Base-by-base conservation (phyloP, 30 jellyfish, hydroid and myxozoan species). In the Cassiopea andromeda region DNA sequence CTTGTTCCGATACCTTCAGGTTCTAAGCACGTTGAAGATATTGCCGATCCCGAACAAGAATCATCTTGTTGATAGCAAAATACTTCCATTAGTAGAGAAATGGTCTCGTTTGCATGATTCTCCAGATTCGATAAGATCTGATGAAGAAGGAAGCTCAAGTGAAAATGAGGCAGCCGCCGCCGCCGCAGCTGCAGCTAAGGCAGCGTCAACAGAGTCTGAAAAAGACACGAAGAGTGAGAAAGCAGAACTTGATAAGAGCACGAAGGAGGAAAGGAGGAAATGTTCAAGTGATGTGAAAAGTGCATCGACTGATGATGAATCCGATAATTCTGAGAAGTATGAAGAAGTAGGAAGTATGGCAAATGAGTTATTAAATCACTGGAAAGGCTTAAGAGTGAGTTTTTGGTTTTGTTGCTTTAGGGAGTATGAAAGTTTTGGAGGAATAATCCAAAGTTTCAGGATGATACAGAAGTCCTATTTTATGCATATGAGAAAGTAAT, bases 41-140 rank as follows among this genome's bases (percentile, higher is more conserved):
- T 58, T 96, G 80, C 99, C 99, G 54, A 84, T 96, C 48, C 94
- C 97, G 44, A 96, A 92, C 90, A 96, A 88, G 90, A 96, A 96
- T 83, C 98, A 88, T 64, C 81, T 96, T 81, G 95, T 77, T 19
- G 99, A 96, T 92, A 96, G 99, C 80, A 91, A 91, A 60, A 86
- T 96, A 12, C 74, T 87, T 44, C 94, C 90, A 14, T 47, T 96
- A 44, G 97, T 96, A 9, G 84, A 78, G 45, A 96, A 96, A 80
- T 92, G 98, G 97, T 82, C 98, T 1, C 80, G 64, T 16, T 68
- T 69, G 43, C 83, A 66, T 19, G 92, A 84, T 18, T 45, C 97
- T 49, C 93, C 89, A 4, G 96, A 75, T 85, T 81, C 91, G 13
- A 81, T 78, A 7, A 84, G 92, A 44, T 85, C 97, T 69, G 97